A percentile compares a stretch with the other conserved stretches of the same genome.
These are phyloP conservation scores for Capitella teleta DNA, from an alignment of 1,140 invertebrate genomes.

Conservation along the genomic window DNA sequence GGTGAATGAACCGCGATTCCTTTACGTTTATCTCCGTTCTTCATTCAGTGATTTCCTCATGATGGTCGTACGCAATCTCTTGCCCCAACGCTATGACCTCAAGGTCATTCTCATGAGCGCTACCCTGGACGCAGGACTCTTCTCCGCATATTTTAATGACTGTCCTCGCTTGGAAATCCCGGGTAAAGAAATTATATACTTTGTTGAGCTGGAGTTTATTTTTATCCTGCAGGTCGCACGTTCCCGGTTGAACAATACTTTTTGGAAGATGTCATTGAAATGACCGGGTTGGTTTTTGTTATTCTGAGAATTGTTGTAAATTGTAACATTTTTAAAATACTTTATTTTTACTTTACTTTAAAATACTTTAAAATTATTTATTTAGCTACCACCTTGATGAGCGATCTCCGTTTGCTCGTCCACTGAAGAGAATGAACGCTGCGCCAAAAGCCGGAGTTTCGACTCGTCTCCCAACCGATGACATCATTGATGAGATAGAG, in stretches of 20 bases:
- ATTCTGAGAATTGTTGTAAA: no score
- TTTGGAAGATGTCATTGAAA: slow-evolving; percentile 38
- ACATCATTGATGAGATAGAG: no score
- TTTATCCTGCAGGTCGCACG: slow-evolving; percentile 40
- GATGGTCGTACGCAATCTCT: slow-evolving; percentile 32
- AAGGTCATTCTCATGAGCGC: slow-evolving; percentile 40
- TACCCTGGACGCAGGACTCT: slow-evolving; percentile 34
- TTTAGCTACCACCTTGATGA: slow-evolving; percentile 30
- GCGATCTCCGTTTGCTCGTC: slow-evolving; percentile 25
- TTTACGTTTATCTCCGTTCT: background rate
- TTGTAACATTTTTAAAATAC: no score
- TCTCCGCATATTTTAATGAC: slow-evolving; percentile 46
- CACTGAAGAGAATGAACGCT: slow-evolving; percentile 21
- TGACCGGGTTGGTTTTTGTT: no score
- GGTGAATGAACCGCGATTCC: slow-evolving; percentile 14
- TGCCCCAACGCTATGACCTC: slow-evolving; percentile 24
- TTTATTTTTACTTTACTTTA: no score
- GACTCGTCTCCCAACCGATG: background rate
- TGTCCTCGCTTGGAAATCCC: slow-evolving; percentile 58
- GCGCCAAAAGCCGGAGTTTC: background rate
- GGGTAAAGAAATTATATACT: slow-evolving; percentile 16
- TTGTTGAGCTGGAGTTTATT: background rate
- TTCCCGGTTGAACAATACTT: slow-evolving; percentile 52
- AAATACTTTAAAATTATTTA: no score
- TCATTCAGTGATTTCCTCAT: slow-evolving; percentile 34